Conservation (phyloP, 2,113 vertebrate species). For the Mormoops blainvillei region DNA sequence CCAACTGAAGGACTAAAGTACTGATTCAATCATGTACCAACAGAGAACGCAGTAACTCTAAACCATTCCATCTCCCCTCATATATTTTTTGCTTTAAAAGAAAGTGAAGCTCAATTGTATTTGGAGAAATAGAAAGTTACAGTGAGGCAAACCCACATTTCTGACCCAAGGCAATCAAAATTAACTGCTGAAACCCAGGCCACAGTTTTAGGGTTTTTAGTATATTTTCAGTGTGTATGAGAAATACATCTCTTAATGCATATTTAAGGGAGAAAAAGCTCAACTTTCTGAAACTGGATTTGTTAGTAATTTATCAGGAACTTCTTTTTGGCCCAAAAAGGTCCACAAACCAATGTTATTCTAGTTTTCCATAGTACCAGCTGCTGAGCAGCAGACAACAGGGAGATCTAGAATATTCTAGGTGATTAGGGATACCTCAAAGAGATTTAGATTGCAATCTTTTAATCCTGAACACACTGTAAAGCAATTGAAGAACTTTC, state of each 20-base stretch:
- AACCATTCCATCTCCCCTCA: not conserved
- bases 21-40: not conserved
- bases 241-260: not conserved
- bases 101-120: not conserved
- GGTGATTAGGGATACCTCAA: slow-evolving; percentile 11
- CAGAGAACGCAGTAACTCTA: not conserved
- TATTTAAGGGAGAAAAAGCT: not conserved
- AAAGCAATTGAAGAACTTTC: slow-evolving; percentile 59
- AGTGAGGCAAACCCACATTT: not conserved
- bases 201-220: not conserved
- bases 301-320: not conserved
- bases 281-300: not conserved
- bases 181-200: not conserved
- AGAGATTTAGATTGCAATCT: slow-evolving; percentile 27
- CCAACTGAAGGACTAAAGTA: not conserved
- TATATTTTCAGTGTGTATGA: not conserved
- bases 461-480: not conserved
- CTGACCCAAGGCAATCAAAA: not conserved
- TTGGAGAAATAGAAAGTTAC: not conserved
- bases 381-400: not conserved
- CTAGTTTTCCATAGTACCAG: not conserved
- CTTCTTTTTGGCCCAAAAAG: not conserved
- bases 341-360: not conserved
- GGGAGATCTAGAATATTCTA: slow-evolving; percentile 43
- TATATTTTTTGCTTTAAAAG: not conserved